Conservation (phyloP, 2,888 invertebrate species). For the Clusia tigrina region DNA sequence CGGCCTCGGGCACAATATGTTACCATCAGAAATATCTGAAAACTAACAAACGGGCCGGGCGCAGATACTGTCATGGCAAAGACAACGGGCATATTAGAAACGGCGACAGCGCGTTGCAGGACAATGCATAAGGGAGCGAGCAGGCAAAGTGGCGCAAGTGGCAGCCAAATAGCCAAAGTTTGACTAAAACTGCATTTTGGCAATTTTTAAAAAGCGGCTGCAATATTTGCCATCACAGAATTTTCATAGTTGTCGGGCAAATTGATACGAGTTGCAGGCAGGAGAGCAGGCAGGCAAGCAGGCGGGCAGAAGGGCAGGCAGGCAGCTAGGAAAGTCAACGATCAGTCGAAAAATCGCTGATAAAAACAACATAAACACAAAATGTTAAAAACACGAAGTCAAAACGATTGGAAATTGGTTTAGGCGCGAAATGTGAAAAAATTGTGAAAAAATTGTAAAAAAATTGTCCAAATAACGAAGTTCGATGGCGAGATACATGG, state of each 20-base stretch:
- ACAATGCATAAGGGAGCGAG: background rate
- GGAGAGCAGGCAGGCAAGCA: no score
- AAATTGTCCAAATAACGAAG: no score
- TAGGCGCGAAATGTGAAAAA: no score
- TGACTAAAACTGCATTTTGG: conserved; percentile 20
- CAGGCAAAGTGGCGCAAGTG: background rate
- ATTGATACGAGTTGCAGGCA: background rate
- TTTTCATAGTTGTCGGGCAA: background rate
- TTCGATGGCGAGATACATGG: no score
- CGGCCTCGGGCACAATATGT: conserved; percentile 12
- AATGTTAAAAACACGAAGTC: no score
- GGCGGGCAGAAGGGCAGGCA: no score
- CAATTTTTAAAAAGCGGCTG: conserved; percentile 4
- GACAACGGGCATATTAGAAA: background rate
- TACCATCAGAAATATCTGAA: conserved; percentile 2
- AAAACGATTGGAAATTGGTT: no score
- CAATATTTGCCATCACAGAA: background rate
- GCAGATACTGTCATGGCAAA: background rate
- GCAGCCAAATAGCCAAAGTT: conserved; percentile 17
- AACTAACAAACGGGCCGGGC: background rate
- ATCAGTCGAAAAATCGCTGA: no score
- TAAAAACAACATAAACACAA: no score
- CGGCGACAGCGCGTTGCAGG: background rate
- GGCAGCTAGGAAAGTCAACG: no score
- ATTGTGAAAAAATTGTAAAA: no score